Evolutionary conservation across 2,113 vertebrate genomes (phyloP).

Genomic region (Baryphthengus martii): DNA sequence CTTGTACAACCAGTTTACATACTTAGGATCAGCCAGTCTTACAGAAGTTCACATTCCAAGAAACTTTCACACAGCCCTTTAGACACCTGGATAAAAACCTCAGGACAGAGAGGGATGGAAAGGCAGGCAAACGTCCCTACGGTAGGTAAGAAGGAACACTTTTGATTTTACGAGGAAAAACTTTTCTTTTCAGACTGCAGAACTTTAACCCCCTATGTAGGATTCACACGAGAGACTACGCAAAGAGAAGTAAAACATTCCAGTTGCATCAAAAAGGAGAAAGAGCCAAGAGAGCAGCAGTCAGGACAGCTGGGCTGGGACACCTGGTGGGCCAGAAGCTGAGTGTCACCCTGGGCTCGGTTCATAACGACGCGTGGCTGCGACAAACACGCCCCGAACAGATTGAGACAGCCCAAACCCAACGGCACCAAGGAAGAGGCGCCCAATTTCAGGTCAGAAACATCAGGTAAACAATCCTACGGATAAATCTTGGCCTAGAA

Average conservation of each 20-base stretch:
- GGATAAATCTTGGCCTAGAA: neutral
- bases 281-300: neutral
- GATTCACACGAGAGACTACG: fast-evolving
- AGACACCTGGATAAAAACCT: neutral
- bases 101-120: neutral
- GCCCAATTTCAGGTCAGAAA: neutral
- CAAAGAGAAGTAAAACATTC: neutral
- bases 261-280: neutral
- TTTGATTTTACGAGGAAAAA: neutral
- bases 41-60: neutral
- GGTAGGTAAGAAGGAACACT: neutral
- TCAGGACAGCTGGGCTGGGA: neutral
- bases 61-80: neutral
- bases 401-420: neutral
- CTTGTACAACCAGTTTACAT: neutral
- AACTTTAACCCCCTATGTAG: neutral
- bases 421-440: neutral
- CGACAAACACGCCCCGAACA: fast-evolving
- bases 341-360: neutral
- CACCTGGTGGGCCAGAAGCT: neutral
- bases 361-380: neutral
- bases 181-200: neutral
- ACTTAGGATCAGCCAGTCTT: neutral
- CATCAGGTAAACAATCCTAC: neutral
- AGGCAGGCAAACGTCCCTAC: neutral